These are phyloP conservation scores for Aegotheles bennettii DNA, from an alignment of 2,113 vertebrate genomes.

Conservation along the genomic window DNA sequence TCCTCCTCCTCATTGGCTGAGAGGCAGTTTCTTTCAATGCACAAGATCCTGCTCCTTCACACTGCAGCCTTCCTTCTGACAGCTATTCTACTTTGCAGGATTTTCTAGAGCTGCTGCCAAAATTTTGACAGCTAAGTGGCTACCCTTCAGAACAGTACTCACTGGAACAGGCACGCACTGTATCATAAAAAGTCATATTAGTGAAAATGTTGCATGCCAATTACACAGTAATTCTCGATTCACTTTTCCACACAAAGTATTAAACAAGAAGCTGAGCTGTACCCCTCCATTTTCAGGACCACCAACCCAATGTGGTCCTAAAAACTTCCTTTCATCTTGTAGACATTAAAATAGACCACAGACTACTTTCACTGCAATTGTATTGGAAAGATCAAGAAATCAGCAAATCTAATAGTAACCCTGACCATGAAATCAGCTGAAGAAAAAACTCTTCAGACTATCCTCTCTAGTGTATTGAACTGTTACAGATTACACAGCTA, in stretches of 20 bases:
- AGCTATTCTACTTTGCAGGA: background rate
- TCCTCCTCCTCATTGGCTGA: background rate
- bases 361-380: background rate
- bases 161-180: background rate
- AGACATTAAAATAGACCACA: background rate
- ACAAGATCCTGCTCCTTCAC: background rate
- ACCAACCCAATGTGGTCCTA: background rate
- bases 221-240: background rate
- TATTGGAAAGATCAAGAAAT: background rate
- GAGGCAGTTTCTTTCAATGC: background rate
- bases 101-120: conserved; percentile 6
- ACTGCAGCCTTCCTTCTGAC: background rate
- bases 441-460: background rate
- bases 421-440: background rate
- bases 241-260: background rate
- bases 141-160: background rate
- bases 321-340: background rate
- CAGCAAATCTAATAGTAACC: background rate
- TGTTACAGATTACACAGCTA: background rate
- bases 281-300: background rate
- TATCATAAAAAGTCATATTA: background rate
- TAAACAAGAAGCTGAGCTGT: background rate
- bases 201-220: background rate
- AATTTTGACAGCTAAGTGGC: conserved; percentile 1
- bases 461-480: background rate